These are phyloP conservation scores for Misgurnus mizolepis DNA, from an alignment of 2,113 vertebrate genomes.

Conservation along the genomic window DNA sequence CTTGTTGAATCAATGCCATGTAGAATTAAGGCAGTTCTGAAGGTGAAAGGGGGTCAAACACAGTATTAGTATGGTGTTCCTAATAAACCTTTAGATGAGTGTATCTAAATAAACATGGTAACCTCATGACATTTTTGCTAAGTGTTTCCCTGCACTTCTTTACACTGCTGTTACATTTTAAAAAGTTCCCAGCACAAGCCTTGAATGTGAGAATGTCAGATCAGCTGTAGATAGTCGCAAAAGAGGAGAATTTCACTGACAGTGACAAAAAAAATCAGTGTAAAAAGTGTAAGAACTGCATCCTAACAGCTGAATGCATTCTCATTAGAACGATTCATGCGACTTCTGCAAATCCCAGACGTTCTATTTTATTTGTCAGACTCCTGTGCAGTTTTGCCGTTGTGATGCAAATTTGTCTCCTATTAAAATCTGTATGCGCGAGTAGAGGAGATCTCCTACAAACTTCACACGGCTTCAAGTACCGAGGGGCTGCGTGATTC, in stretches of 20 bases:
- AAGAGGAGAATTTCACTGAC: constrained; percentile 28
- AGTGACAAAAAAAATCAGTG: constrained; percentile 30
- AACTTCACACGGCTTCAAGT: constrained; percentile 41
- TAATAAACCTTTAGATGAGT: too few species aligned
- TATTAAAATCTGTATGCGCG: constrained; percentile 53
- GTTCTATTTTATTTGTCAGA: constrained; percentile 51
- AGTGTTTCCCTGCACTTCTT: too few species aligned
- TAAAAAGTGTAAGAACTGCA: constrained; percentile 42
- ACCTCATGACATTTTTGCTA: too few species aligned
- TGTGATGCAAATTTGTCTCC: constrained; percentile 58
- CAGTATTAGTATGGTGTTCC: too few species aligned
- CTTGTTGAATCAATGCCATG: too few species aligned
- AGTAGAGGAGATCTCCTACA: constrained; percentile 34
- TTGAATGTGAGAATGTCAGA: constrained; percentile 39
- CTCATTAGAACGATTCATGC: constrained; percentile 51
- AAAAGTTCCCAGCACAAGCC: too few species aligned
- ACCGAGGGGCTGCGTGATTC: constrained; percentile 14
- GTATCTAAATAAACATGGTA: too few species aligned
- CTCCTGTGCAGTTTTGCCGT: constrained; percentile 40
- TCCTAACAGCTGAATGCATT: constrained; percentile 45
- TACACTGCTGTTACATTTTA: too few species aligned
- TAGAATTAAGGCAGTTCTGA: too few species aligned
- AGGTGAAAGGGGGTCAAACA: too few species aligned
- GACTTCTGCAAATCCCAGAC: constrained; percentile 45
- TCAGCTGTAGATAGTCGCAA: constrained; percentile 1